These are phyloP conservation scores for Oscheius sp. DNA, from an alignment of 2,888 invertebrate genomes.

Conservation along the genomic window DNA sequence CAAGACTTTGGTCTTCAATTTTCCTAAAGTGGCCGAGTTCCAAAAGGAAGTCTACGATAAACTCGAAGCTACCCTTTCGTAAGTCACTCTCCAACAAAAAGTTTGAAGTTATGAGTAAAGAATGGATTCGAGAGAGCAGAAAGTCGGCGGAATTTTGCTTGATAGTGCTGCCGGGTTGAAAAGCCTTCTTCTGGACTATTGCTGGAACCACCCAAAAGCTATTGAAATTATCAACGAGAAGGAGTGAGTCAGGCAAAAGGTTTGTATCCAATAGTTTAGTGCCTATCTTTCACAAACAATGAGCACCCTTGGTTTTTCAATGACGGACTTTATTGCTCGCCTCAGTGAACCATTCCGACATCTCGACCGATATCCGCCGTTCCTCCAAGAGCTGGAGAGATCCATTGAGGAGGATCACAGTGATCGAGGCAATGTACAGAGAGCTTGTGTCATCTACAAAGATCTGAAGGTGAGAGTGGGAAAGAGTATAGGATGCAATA, in stretches of 20 bases:
- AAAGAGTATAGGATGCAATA: background rate
- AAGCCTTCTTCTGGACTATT: constrained; percentile 87
- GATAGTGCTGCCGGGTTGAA: constrained; percentile 80
- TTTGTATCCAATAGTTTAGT: background rate
- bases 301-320: constrained; percentile 84
- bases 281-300: constrained; percentile 12
- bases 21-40: constrained; percentile 86
- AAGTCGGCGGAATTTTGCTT: constrained; percentile 90
- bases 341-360: constrained; percentile 94
- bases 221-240: constrained; percentile 92
- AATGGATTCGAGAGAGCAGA: constrained; percentile 79
- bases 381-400: constrained; percentile 91
- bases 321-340: constrained; percentile 89
- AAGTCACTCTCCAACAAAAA: background rate
- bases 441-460: constrained; percentile 92
- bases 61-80: constrained; percentile 40
- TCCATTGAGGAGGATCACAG: constrained; percentile 94
- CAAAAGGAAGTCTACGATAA: constrained; percentile 83
- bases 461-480: constrained; percentile 85
- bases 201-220: constrained; percentile 91
- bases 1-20: constrained; percentile 87
- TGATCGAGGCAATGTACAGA: constrained; percentile 94
- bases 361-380: constrained; percentile 87
- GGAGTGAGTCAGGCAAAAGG: constrained; percentile 79
- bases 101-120: constrained; percentile 1